Evolutionary conservation across 2,888 invertebrate species (phyloP).

Genomic region (Monoplex corrugatus): DNA sequence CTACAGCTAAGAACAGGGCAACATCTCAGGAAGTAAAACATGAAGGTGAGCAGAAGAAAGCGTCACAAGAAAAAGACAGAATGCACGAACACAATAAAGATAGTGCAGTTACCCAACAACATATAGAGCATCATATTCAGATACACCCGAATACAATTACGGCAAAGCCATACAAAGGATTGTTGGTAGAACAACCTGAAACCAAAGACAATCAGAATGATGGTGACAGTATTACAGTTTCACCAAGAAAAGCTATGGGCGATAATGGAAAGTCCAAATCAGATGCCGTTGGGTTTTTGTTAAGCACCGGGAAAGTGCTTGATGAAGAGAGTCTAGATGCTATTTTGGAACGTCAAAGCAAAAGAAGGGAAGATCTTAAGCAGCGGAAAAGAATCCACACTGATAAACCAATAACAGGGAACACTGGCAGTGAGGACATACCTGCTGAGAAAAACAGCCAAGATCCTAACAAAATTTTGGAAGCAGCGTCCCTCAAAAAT

Average conservation of each 20-base stretch:
- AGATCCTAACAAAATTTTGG: neutral
- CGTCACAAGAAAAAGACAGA: too few species aligned
- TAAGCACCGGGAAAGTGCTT: neutral
- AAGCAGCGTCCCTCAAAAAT: neutral
- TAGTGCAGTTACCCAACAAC: too few species aligned
- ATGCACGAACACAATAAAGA: too few species aligned
- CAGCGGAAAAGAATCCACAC: conserved; percentile 24
- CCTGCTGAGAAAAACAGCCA: neutral
- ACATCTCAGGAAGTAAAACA: too few species aligned
- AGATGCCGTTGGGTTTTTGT: neutral
- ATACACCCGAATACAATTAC: too few species aligned
- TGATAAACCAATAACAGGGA: neutral
- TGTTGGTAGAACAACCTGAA: neutral
- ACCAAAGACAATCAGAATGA: neutral
- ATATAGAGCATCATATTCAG: too few species aligned
- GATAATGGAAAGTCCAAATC: neutral
- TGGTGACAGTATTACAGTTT: neutral
- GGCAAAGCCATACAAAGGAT: neutral
- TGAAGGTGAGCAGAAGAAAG: too few species aligned
- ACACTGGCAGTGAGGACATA: neutral
- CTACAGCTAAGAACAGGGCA: too few species aligned
- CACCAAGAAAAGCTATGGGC: neutral
- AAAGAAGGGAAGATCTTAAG: conserved; percentile 17
- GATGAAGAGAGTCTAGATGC: conserved; percentile 12
- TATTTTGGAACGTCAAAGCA: conserved; percentile 21